Evolutionary conservation across 2,888 invertebrate species (phyloP).

Genomic region (Nasonia oneida): DNA sequence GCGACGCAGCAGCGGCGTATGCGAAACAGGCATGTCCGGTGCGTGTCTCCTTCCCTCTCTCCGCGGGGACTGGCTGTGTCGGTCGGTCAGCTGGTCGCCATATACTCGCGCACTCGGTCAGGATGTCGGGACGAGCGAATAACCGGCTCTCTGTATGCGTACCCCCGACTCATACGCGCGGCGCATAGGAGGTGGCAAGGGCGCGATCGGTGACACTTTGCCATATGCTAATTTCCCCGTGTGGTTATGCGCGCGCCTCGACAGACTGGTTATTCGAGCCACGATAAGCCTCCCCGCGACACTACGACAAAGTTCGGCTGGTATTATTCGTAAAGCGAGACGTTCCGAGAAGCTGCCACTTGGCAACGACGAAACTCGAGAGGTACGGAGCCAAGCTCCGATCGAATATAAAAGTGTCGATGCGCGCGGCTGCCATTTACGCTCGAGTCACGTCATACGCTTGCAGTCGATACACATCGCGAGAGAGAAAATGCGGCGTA

Average conservation of each 20-base stretch:
- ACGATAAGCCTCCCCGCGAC: too few species aligned
- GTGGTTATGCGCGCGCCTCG: background rate
- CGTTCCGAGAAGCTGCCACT: background rate
- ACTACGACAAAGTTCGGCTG: too few species aligned
- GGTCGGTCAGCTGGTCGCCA: conserved; percentile 41
- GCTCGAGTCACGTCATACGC: background rate
- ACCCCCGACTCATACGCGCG: background rate
- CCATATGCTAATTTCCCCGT: background rate
- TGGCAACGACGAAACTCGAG: too few species aligned
- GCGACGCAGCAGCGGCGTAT: background rate
- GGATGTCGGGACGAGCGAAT: conserved; percentile 47
- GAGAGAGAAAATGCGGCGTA: background rate
- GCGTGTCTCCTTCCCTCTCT: conserved; percentile 28
- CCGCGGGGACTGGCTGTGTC: background rate
- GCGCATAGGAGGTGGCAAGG: background rate
- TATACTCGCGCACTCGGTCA: conserved; percentile 44
- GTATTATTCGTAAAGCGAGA: conserved; percentile 27
- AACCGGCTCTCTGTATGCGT: conserved; percentile 34
- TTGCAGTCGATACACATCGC: background rate
- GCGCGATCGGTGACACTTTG: conserved; percentile 13
- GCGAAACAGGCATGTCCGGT: conserved; percentile 41
- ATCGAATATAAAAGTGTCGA: background rate
- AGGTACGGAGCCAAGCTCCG: too few species aligned
- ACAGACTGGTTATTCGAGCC: background rate
- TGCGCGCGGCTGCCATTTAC: background rate